Percentiles rank a stretch among this genome's conserved stretches.
These are phyloP conservation scores for Odontamblyopus lacepedii DNA, from an alignment of 2,797 vertebrate species.

Conservation along the genomic window DNA sequence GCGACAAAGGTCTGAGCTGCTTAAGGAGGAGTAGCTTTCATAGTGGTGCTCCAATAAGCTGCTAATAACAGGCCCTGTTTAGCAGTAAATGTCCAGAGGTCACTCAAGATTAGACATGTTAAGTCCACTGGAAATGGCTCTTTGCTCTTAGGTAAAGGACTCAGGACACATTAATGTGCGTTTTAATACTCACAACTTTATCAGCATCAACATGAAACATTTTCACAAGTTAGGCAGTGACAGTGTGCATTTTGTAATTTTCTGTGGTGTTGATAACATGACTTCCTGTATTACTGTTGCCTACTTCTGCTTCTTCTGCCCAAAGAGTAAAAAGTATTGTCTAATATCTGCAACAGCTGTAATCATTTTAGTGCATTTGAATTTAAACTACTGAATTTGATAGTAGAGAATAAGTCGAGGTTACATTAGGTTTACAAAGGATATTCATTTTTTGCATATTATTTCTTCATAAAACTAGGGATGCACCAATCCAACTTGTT, in stretches of 20 bases:
- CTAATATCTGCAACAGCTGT: neutral
- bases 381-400: too few relatives aligned
- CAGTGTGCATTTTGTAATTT: too few relatives aligned
- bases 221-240: neutral
- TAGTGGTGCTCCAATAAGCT: slow-evolving; percentile 37
- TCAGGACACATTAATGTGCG: slow-evolving; percentile 32
- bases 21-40: slow-evolving; percentile 44
- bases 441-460: too few relatives aligned
- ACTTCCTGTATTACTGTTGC: neutral
- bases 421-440: too few relatives aligned
- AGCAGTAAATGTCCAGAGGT: slow-evolving; percentile 53
- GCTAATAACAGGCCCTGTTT: slow-evolving; percentile 54
- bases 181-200: neutral
- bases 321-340: neutral
- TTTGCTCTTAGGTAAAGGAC: slow-evolving; percentile 1
- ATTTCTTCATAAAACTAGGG: too few relatives aligned
- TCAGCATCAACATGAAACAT: neutral
- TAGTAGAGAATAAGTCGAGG: too few relatives aligned
- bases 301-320: neutral
- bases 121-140: slow-evolving; percentile 57
- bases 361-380: neutral
- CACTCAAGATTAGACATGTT: slow-evolving; percentile 54
- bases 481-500: too few relatives aligned
- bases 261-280: too few relatives aligned
- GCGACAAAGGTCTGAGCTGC: slow-evolving; percentile 36